Evolutionary conservation across 2,113 vertebrate species (phyloP).

Genomic region (Thunnus thynnus): DNA sequence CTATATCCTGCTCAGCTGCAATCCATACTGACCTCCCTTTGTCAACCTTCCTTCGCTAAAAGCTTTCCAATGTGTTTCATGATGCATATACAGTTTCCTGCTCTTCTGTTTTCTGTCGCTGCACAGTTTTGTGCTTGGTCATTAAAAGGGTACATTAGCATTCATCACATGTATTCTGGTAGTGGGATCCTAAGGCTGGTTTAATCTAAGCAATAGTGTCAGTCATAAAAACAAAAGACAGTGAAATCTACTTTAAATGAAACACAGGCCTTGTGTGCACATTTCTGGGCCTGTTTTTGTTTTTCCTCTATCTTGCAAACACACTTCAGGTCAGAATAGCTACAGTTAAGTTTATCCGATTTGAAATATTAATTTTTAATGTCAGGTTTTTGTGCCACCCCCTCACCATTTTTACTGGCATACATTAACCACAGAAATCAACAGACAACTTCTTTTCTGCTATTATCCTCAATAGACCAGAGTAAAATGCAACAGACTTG

Average conservation of each 20-base stretch:
- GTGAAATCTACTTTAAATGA: neutral
- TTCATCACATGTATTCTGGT: constrained; percentile 48
- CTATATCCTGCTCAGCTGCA: constrained; percentile 63
- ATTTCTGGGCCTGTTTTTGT: neutral
- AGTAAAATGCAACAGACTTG: neutral
- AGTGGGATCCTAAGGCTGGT: constrained; percentile 32
- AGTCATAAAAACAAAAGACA: constrained; percentile 15
- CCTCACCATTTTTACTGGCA: neutral
- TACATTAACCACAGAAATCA: neutral
- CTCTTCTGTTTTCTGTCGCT: constrained; percentile 44
- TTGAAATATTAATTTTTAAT: neutral
- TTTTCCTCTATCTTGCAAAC: neutral
- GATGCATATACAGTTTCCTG: constrained; percentile 38
- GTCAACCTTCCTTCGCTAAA: constrained; percentile 47
- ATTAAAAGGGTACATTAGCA: constrained; percentile 49
- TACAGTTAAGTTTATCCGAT: neutral
- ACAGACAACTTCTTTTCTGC: neutral
- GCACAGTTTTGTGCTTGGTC: constrained; percentile 41
- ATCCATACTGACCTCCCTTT: constrained; percentile 68
- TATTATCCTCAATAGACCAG: constrained; percentile 5
- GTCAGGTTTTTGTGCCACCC: neutral
- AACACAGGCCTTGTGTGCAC: neutral
- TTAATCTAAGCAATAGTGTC: constrained; percentile 27
- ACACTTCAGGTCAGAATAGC: neutral
- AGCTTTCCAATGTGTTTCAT: constrained; percentile 56